Base-by-base conservation (phyloP, 2,888 invertebrate species). In the Gibbula magus region DNA sequence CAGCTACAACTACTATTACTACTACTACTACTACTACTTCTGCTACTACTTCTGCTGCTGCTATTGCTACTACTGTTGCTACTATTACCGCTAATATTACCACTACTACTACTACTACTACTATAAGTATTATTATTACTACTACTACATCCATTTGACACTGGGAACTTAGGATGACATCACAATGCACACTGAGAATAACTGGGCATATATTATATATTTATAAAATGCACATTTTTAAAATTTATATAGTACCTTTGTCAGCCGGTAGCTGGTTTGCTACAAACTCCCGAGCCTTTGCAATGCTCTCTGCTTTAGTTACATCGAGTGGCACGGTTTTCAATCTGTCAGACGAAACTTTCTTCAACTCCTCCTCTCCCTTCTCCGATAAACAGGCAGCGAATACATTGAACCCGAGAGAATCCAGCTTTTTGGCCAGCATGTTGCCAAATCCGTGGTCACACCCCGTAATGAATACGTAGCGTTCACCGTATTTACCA, bases 381-480 rank as follows among this genome's bases (percentile, higher is more conserved):
- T 78, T 79, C 13, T 85, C 74, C 0, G 86, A 86, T 8, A 88
- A 67, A 67, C 89, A 89, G 0, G 83, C 86, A 8, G 89, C 89
- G 78, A 87, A 88, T 1, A 89, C 88, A 39, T 83, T 79, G 54
- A 88, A 86, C 2, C 87, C 88, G 22, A 86, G 56, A 7, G 73
- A 32, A 77, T 88, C 89, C 22, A 90, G 80, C 5, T 83, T 79
- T 76, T 87, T 85, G 10, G 88, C 85, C 7, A 90, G 84, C 67
- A 84, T 75, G 45, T 86, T 81, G n/a, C 89, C 90, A 74, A 90
- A 90, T 0, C 90, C 89, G 0, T 85, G 75, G 80, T 90, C 89
- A 83, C 90, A 90, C 10, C 90, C 90, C 13, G 90, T 90, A 10
- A 90, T 84, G 5, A 90, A 77, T 7, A 89, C 89, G 79, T 88